Percentiles rank a stretch among this genome's conserved stretches.
phyloP scores from a whole-genome alignment of 2,113 vertebrate genomes.

The Planiliza haematocheilus region DNA sequence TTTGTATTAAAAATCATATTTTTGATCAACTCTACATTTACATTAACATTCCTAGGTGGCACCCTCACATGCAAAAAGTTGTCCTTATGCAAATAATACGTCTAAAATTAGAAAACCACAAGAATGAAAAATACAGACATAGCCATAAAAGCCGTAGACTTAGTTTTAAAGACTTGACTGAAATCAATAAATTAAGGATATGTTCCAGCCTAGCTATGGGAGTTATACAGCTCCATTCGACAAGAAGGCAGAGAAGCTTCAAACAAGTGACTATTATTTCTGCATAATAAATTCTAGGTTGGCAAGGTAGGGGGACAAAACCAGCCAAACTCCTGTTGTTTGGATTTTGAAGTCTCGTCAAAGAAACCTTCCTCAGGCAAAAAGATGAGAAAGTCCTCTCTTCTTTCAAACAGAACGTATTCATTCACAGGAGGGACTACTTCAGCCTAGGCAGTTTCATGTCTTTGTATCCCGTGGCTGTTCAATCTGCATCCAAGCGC shows the following conservation, averaged over 20 bases:
- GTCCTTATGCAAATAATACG: no score
- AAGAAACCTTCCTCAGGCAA: conserved; percentile 14
- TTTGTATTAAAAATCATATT: no score
- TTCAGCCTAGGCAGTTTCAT: conserved; percentile 7
- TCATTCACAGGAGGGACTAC: conserved; percentile 1
- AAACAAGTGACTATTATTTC: conserved; percentile 25
- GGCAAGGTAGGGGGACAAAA: neutral
- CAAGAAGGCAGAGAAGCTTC: conserved; percentile 9
- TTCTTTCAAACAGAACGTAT: neutral
- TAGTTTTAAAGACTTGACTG: conserved; percentile 12
- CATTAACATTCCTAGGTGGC: no score
- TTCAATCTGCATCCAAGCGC: neutral
- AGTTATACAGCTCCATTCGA: neutral
- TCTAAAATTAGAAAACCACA: neutral
- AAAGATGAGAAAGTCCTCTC: conserved; percentile 26
- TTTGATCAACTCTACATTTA: neutral
- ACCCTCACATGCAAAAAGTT: no score
- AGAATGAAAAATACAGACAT: neutral
- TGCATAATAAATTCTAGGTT: conserved; percentile 17
- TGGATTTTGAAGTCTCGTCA: conserved; percentile 21
- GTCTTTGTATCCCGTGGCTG: conserved; percentile 6
- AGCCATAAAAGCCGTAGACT: neutral
- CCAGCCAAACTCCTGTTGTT: conserved; percentile 13
- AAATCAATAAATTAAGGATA: conserved; percentile 17
- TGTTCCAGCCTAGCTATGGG: neutral